Evolutionary conservation across 2,113 vertebrate genomes (phyloP).

Genomic region (Hemibates koningsi): DNA sequence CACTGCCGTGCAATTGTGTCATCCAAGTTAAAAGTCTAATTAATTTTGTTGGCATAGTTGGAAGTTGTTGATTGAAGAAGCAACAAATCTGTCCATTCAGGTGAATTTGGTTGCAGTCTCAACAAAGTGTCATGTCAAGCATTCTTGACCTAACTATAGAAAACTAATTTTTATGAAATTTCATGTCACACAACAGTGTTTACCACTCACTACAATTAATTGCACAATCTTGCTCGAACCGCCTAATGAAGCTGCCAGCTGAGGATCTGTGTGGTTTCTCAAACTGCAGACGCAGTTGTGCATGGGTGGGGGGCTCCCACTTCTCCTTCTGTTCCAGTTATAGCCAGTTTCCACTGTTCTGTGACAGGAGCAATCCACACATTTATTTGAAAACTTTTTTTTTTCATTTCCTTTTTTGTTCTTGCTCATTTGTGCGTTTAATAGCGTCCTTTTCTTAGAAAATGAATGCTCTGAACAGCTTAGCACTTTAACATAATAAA

Average conservation of each 20-base stretch:
- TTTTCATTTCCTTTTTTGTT: neutral
- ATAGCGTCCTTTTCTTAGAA: neutral
- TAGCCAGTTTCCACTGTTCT: neutral
- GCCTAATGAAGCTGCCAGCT: neutral
- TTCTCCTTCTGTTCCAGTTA: neutral
- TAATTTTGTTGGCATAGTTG: neutral
- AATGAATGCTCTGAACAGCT: neutral
- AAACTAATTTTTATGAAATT: neutral
- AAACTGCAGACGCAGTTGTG: neutral
- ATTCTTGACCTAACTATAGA: neutral
- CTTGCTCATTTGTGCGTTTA: neutral
- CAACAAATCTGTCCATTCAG: neutral
- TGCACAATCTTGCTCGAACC: neutral
- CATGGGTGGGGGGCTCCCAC: neutral
- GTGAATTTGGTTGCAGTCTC: neutral
- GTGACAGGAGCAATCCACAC: neutral
- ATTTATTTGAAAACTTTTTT: neutral
- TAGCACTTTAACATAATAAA: neutral
- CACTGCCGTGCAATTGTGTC: neutral
- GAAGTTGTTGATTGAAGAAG: neutral
- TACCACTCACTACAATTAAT: neutral
- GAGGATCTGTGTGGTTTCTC: neutral
- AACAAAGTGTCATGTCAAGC: neutral
- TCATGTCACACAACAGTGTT: neutral
- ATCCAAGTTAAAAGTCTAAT: neutral